Conservation (phyloP, 92 coral and sea anemone species). For the Desmophyllum pertusum region DNA sequence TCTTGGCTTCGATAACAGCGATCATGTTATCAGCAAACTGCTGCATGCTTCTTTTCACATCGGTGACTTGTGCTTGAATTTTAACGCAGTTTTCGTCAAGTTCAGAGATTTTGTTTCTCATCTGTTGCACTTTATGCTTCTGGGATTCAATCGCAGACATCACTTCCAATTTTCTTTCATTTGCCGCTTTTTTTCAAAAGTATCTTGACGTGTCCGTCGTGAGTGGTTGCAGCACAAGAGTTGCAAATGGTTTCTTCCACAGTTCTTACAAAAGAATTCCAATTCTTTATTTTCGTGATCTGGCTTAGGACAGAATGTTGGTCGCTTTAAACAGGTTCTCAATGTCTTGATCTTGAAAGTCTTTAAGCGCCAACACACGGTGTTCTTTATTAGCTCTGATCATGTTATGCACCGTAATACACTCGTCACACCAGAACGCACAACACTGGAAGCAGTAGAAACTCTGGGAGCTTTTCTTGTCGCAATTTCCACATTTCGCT, state of each 20-base stretch:
- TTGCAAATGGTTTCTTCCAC: not conserved
- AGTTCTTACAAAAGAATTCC: not conserved
- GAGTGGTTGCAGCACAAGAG: not conserved
- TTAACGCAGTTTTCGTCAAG: not conserved
- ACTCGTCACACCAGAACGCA: constrained; percentile 2
- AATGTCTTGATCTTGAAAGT: constrained; percentile 16
- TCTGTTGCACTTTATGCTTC: not conserved
- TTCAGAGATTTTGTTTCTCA: not conserved
- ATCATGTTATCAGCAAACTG: not conserved
- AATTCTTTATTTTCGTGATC: not conserved
- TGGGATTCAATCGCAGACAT: not conserved
- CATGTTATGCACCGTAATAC: not conserved
- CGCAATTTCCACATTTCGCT: constrained; percentile 3
- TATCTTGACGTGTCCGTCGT: not conserved
- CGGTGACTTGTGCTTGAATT: not conserved
- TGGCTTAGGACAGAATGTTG: not conserved
- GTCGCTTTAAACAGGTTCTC: not conserved
- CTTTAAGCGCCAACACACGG: constrained; percentile 4
- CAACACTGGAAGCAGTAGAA: constrained; percentile 4
- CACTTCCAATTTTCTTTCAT: not conserved
- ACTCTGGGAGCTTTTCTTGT: not conserved
- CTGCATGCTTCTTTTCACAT: not conserved
- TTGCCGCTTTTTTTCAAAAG: not conserved
- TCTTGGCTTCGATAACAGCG: not conserved
- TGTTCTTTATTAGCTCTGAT: not conserved